These are phyloP conservation scores for Spisula solida DNA, from an alignment of 2,888 invertebrate species.

Conservation along the genomic window DNA sequence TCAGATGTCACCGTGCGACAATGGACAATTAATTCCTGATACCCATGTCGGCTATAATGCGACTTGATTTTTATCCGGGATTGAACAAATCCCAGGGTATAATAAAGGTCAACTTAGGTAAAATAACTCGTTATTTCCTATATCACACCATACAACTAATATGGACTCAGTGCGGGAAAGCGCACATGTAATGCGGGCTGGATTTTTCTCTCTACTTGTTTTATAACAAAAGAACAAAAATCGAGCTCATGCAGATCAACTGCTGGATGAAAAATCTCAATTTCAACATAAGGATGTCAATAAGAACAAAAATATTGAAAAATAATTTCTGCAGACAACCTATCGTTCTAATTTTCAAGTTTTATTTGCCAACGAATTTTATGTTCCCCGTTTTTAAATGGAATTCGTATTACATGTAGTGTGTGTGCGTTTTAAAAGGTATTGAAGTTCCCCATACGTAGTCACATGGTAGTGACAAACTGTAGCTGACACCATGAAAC, in stretches of 20 bases:
- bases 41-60: conserved; percentile 29
- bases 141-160: background rate
- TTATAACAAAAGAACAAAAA: background rate
- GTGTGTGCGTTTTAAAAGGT: too few species aligned
- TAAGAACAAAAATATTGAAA: too few species aligned
- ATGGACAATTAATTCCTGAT: conserved; percentile 59
- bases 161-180: background rate
- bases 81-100: background rate
- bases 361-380: too few species aligned
- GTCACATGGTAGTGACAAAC: too few species aligned
- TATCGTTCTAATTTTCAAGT: too few species aligned
- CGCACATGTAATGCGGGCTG: background rate
- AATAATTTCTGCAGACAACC: too few species aligned
- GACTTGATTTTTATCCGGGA: background rate
- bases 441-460: too few species aligned
- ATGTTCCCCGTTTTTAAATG: too few species aligned
- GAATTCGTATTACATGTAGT: too few species aligned
- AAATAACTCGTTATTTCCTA: background rate
- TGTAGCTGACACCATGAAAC: too few species aligned
- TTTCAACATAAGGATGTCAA: too few species aligned
- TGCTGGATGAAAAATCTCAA: too few species aligned
- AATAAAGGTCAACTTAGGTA: conserved; percentile 7
- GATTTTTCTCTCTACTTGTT: background rate
- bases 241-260: background rate
- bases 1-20: conserved; percentile 59